Conservation (phyloP, 2,797 vertebrate species). For the Pagetopsis macropterus region DNA sequence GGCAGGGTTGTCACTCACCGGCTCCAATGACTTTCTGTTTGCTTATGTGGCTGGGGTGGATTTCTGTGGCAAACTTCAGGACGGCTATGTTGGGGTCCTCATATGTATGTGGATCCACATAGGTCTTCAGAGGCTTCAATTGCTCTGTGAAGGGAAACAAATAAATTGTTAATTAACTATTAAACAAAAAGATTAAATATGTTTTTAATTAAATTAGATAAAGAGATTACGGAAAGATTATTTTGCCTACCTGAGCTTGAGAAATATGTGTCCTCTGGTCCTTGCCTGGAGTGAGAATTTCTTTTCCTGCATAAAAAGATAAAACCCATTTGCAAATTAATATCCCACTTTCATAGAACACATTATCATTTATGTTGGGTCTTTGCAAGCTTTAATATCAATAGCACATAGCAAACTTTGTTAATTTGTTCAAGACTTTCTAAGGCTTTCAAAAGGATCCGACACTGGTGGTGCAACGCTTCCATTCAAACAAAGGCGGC, state of each 20-base stretch:
- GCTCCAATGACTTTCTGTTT: conserved; percentile 98
- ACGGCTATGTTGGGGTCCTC: conserved; percentile 97
- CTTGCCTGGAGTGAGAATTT: conserved; percentile 86
- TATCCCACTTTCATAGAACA: conserved; percentile 27
- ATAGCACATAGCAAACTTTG: conserved; percentile 56
- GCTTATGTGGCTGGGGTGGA: conserved; percentile 90
- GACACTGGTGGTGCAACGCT: conserved; percentile 42
- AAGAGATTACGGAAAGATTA: not conserved
- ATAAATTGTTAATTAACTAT: conserved; percentile 11
- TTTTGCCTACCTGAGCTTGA: conserved; percentile 89
- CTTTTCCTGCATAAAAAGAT: conserved; percentile 81
- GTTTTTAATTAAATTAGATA: not conserved
- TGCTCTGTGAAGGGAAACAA: conserved; percentile 84
- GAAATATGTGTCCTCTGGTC: conserved; percentile 92
- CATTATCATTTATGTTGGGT: conserved; percentile 16
- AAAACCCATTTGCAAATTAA: conserved; percentile 40
- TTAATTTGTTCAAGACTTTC: conserved; percentile 32
- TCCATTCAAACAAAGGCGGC: conserved; percentile 65
- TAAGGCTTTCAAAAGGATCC: conserved; percentile 56
- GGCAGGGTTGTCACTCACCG: conserved; percentile 82
- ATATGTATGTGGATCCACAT: conserved; percentile 96
- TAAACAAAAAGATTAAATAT: not conserved
- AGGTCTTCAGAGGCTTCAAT: conserved; percentile 96
- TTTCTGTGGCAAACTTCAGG: conserved; percentile 96
- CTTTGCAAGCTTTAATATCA: conserved; percentile 47